Evolutionary conservation across 2,113 vertebrate genomes (phyloP).

Genomic region (Terrapene triunguis): DNA sequence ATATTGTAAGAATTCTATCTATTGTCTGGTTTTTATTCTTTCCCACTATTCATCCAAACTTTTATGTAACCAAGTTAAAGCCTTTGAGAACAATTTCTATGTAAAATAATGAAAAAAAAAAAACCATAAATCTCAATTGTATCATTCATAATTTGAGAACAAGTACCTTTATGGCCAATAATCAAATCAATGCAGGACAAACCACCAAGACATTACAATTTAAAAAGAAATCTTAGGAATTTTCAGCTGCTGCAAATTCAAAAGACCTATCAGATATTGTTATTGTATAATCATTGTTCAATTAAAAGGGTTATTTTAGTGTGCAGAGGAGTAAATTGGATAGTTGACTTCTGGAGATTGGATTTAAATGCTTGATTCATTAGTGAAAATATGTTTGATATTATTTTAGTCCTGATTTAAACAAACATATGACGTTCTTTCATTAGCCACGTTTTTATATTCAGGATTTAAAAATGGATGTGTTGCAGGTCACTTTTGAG

Average conservation of each 20-base stretch:
- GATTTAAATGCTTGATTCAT: not conserved
- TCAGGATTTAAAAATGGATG: not conserved
- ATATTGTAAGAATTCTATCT: not conserved
- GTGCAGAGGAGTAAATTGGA: not conserved
- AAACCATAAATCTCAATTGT: conserved; percentile 50
- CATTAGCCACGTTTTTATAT: not conserved
- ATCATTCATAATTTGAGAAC: conserved; percentile 52
- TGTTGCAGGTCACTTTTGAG: not conserved
- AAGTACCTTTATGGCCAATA: conserved; percentile 36
- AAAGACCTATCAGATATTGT: not conserved
- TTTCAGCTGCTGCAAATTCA: not conserved
- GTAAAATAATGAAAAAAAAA: conserved; percentile 45
- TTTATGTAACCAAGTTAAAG: conserved; percentile 37
- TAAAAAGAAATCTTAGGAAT: not conserved
- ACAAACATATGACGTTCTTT: not conserved
- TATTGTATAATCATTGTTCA: not conserved
- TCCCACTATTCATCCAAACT: conserved; percentile 42
- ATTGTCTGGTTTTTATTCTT: conserved; percentile 46
- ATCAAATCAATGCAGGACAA: conserved; percentile 1
- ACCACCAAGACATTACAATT: conserved; percentile 2
- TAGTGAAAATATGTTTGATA: not conserved
- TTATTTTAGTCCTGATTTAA: not conserved
- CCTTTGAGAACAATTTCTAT: conserved; percentile 33
- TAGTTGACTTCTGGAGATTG: not conserved
- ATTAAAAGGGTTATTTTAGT: not conserved